phyloP scores from a whole-genome alignment of 2,888 invertebrate genomes.

The Lydus trimaculatus region DNA sequence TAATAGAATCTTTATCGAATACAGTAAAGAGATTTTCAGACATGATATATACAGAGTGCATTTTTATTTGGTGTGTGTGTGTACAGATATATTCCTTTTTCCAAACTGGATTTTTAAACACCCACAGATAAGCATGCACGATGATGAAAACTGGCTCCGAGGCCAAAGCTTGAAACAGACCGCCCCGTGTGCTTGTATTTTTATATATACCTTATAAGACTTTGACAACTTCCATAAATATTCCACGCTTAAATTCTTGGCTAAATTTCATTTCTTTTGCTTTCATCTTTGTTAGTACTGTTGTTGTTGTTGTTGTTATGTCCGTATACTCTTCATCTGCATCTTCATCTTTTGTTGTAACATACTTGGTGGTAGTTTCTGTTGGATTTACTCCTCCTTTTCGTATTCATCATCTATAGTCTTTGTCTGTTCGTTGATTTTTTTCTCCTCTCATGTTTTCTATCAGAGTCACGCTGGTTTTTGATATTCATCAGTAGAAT shows the following conservation, averaged over 20 bases:
- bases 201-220: slow-evolving; percentile 35
- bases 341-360: background rate
- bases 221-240: slow-evolving; percentile 37
- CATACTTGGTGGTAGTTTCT: background rate
- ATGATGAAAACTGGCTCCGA: slow-evolving; percentile 38
- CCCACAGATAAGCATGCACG: slow-evolving; percentile 45
- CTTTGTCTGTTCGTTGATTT: too few species aligned
- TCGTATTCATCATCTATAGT: background rate
- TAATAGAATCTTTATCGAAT: slow-evolving; percentile 47
- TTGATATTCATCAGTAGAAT: background rate
- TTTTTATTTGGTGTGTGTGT: background rate
- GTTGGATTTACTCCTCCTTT: background rate
- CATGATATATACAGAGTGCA: slow-evolving; percentile 42
- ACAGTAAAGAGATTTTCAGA: slow-evolving; percentile 48
- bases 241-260: slow-evolving; percentile 33
- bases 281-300: background rate
- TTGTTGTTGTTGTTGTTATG: background rate
- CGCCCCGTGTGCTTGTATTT: slow-evolving; percentile 34
- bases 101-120: slow-evolving; percentile 49
- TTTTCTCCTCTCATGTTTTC: background rate
- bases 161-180: slow-evolving; percentile 31
- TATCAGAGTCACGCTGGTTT: background rate
- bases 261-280: slow-evolving; percentile 22
- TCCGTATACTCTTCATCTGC: background rate
- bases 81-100: slow-evolving; percentile 41